Percentiles rank a stretch among this genome's conserved stretches.
These are phyloP conservation scores for Myiothlypis chrysogaster DNA, from an alignment of 2,797 vertebrate species.

Conservation along the genomic window DNA sequence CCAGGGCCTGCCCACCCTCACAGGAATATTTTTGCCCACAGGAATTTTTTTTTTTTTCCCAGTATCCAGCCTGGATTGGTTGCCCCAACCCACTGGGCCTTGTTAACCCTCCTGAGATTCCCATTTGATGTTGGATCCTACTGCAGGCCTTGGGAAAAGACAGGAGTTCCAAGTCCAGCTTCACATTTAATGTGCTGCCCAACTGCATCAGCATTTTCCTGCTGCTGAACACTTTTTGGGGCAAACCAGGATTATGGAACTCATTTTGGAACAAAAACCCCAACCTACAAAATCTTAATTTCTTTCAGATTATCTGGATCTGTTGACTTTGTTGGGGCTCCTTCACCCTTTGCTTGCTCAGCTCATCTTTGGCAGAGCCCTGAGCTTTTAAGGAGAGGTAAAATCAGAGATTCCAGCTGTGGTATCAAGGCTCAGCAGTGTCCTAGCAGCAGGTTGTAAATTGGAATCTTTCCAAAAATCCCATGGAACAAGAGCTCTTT, in stretches of 20 bases:
- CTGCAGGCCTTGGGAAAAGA: not conserved
- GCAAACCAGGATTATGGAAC: not conserved
- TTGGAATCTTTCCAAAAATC: not conserved
- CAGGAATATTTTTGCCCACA: not conserved
- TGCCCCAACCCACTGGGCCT: not conserved
- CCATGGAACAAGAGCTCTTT: not conserved
- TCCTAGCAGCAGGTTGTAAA: not conserved
- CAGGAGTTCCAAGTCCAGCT: not conserved
- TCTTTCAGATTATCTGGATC: not conserved
- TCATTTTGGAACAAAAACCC: not conserved
- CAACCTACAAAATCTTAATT: not conserved
- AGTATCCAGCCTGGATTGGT: not conserved
- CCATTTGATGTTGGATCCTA: not conserved
- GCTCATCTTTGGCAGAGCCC: not conserved
- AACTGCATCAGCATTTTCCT: not conserved
- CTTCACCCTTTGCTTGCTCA: not conserved
- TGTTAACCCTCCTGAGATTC: not conserved
- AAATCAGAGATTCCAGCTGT: not conserved
- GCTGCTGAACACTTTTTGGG: not conserved
- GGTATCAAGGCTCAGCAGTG: not conserved
- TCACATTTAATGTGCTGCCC: not conserved
- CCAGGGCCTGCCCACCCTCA: not conserved
- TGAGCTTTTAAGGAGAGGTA: not conserved
- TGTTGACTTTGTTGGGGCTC: not conserved
- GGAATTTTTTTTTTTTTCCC: not conserved